Percentiles rank a stretch among this genome's conserved stretches.
Conservation (phyloP, 2,888 invertebrate genomes). For the Capitulum mitella region DNA sequence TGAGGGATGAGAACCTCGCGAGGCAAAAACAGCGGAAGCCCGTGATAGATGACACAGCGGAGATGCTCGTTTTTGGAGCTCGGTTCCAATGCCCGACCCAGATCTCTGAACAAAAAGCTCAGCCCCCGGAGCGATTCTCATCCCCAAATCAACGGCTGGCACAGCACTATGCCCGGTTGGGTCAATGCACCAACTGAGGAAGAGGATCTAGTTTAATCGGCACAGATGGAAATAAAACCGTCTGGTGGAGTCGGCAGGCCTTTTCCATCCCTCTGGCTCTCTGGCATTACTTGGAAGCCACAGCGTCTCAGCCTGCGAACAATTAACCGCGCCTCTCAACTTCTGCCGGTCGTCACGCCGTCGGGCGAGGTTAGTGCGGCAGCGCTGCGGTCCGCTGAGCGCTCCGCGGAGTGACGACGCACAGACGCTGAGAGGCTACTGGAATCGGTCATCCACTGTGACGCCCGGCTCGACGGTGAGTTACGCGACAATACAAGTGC, state of each 20-base stretch:
- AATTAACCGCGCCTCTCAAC: background rate
- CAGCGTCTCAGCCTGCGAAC: slow-evolving; percentile 12
- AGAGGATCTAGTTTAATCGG: slow-evolving; percentile 8
- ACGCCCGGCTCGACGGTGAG: background rate
- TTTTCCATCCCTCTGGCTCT: background rate
- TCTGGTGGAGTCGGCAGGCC: slow-evolving; percentile 4
- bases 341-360: background rate
- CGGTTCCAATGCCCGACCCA: background rate
- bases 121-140: background rate
- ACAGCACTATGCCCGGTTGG: background rate
- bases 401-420: background rate
- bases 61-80: background rate
- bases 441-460: background rate
- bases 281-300: background rate
- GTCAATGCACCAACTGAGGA: background rate
- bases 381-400: background rate
- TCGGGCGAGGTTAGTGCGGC: background rate
- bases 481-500: slow-evolving; percentile 22
- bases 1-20: background rate
- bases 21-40: no score
- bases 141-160: background rate
- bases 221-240: slow-evolving; percentile 24
- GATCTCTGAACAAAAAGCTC: background rate
- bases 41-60: no score
- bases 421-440: slow-evolving; percentile 3